Evolutionary conservation across 2,113 vertebrate species (phyloP).

Genomic region (Xerus inauris): DNA sequence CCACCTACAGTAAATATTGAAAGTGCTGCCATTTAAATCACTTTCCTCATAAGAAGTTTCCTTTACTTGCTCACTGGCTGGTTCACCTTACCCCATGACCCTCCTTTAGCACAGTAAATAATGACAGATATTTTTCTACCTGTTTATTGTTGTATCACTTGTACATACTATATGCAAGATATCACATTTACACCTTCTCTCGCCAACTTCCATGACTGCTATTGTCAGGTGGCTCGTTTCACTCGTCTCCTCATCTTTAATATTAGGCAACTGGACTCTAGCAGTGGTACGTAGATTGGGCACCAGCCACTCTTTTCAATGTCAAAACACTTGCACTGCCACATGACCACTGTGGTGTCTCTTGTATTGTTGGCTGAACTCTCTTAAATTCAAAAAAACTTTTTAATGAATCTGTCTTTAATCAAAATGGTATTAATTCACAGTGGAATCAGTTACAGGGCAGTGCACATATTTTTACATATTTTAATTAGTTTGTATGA

Average conservation of each 20-base stretch:
- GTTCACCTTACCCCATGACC: neutral
- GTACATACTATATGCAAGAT: neutral
- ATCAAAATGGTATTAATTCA: neutral
- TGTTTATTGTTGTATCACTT: neutral
- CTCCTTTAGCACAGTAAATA: neutral
- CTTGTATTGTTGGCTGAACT: neutral
- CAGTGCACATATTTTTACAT: neutral
- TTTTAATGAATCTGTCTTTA: neutral
- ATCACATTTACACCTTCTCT: neutral
- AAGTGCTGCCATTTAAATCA: neutral
- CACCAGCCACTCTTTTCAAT: neutral
- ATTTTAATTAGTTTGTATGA: neutral
- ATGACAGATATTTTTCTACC: neutral
- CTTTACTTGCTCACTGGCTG: neutral
- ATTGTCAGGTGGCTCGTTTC: accelerated
- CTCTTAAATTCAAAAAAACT: neutral
- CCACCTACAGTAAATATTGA: neutral
- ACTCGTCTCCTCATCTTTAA: neutral
- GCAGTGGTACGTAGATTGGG: neutral
- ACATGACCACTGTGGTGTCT: neutral
- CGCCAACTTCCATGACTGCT: neutral
- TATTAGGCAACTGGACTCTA: neutral
- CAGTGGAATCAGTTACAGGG: neutral
- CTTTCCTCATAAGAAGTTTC: neutral
- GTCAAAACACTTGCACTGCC: neutral